Evolutionary conservation across 1,140 invertebrate genomes (phyloP), one percentile per base, ranked within the genome.

Genomic region (Penaeus indicus): DNA sequence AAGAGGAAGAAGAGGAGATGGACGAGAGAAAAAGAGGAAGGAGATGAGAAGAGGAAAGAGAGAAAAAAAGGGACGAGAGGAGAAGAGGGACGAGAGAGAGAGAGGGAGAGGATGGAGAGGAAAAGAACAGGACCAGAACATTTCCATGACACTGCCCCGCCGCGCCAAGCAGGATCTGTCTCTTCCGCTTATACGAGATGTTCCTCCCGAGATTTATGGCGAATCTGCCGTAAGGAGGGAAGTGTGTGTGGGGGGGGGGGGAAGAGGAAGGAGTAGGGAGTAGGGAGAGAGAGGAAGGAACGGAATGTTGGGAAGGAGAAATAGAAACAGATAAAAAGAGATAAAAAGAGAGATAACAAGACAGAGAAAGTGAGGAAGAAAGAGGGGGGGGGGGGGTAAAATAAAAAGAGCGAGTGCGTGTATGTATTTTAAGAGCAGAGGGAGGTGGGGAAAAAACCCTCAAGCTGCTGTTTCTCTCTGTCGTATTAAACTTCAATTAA

Each of bases 401-500:
- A n/a, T n/a, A n/a, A 32, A 47, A 47, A 47, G 47, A 47, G 47
- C 7, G 47, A 47, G 11, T 10, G 47, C 47, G 47, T 47, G 47
- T 13, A 5, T 47, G 47, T 13, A 5, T 47, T 47, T 47, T 13
- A 47, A 47, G 47, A 47, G 11, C 7, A 75, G 69, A 75, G 69
- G 38, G 69, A 27, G 69, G 69, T n/a, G 69, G 25, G 69, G 38
- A 19, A 27, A 38, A 27, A 38, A 75, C 4, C 18, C 69, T n/a
- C 69, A 75, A 75, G 69, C n/a, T 75, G 38, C 16, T 38, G 16
- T 75, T 38, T 75, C 80, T 25, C 54, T 42, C 69, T 63, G 80
- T 64, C 32, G 38, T 83, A 88, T 88, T 64, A 88, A 88, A 88
- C 79, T 83, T 75, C 80, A 88, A 88, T 84, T 83, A 88, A 77